A percentile compares a stretch with the other conserved stretches of the same genome.
These are phyloP conservation scores for Clepsis dumicolana DNA, from an alignment of 2,888 invertebrate genomes.

Conservation along the genomic window DNA sequence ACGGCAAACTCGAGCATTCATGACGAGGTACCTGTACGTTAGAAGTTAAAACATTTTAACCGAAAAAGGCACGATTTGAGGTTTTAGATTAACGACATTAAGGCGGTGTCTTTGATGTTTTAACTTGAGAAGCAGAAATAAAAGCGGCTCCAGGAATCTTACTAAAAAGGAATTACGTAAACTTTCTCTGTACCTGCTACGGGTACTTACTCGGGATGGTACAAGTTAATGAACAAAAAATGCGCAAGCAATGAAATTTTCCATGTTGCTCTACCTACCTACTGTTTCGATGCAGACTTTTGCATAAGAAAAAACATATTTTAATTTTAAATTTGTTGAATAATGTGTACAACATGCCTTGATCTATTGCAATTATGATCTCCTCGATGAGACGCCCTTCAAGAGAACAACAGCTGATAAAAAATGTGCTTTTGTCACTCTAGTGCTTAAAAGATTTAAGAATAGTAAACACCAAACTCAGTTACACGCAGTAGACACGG, in stretches of 20 bases:
- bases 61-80: constrained; percentile 6
- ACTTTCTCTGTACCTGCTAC: constrained; percentile 4
- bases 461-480: background rate
- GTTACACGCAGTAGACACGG: background rate
- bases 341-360: too few species aligned
- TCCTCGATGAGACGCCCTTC: too few species aligned
- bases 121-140: background rate
- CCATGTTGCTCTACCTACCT: too few species aligned
- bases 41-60: constrained; percentile 11
- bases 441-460: background rate
- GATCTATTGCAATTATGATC: background rate
- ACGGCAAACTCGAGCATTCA: constrained; percentile 16
- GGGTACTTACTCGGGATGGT: too few species aligned
- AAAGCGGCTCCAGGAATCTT: background rate
- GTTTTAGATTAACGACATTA: background rate
- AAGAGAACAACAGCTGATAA: too few species aligned
- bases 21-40: constrained; percentile 23
- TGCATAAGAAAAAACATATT: too few species aligned
- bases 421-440: too few species aligned
- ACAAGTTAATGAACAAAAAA: too few species aligned
- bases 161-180: background rate
- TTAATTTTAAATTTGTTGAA: too few species aligned
- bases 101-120: constrained; percentile 9
- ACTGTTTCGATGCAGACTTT: too few species aligned
- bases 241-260: too few species aligned